Evolutionary conservation across 2,113 vertebrate species (phyloP).

Genomic region (Notothenia rossii): DNA sequence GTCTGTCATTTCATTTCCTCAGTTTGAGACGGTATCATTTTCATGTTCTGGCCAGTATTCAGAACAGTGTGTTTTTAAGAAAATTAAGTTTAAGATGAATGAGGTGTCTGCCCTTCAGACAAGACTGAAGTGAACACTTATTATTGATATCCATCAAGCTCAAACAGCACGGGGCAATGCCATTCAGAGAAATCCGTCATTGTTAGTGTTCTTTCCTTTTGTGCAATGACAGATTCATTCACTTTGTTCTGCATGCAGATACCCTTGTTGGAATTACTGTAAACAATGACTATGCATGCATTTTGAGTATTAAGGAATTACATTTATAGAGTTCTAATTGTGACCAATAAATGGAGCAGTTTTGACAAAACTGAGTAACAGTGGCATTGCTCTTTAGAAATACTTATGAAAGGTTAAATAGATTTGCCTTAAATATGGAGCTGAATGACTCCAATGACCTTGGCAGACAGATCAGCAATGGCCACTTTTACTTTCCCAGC

Average conservation of each 20-base stretch:
- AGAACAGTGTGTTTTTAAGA: slow-evolving; percentile 30
- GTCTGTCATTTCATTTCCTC: slow-evolving; percentile 40
- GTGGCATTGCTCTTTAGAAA: slow-evolving; percentile 13
- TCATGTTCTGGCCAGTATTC: slow-evolving; percentile 27
- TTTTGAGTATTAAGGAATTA: neutral
- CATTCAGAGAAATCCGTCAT: slow-evolving; percentile 56
- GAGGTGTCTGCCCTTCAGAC: slow-evolving; percentile 36
- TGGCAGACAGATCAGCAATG: slow-evolving; percentile 14
- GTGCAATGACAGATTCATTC: slow-evolving; percentile 29
- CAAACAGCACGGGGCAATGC: slow-evolving; percentile 40
- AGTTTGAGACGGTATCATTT: slow-evolving; percentile 16
- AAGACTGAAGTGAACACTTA: slow-evolving; percentile 49
- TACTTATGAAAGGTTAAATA: slow-evolving; percentile 30
- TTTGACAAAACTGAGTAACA: slow-evolving; percentile 25
- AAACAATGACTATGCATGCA: slow-evolving; percentile 13
- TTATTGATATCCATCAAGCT: slow-evolving; percentile 55
- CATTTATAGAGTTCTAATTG: neutral
- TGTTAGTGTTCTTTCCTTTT: slow-evolving; percentile 27
- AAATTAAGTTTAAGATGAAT: slow-evolving; percentile 49
- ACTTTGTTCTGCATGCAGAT: slow-evolving; percentile 50
- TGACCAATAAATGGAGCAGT: slow-evolving; percentile 22
- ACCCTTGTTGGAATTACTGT: slow-evolving; percentile 16
- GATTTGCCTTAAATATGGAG: slow-evolving; percentile 18
- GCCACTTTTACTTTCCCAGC: slow-evolving; percentile 15
- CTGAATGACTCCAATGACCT: slow-evolving; percentile 33